A percentile compares a stretch with the other conserved stretches of the same genome.
Conservation (phyloP, 2,797 vertebrate species). For the Brachymystax lenok region DNA sequence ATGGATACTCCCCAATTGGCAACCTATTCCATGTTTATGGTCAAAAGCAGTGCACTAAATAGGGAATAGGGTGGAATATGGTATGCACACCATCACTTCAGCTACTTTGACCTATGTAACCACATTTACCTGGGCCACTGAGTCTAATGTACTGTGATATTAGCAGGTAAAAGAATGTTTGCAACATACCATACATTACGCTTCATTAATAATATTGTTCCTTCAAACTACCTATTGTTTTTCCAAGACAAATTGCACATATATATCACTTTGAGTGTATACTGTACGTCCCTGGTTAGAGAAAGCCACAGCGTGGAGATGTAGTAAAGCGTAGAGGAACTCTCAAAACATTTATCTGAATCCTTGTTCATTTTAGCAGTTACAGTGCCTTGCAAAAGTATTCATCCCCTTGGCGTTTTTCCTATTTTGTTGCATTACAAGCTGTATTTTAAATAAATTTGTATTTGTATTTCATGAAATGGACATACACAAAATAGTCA, state of each 20-base stretch:
- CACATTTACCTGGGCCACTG: conserved; percentile 12
- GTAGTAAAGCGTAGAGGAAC: not conserved
- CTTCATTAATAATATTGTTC: not conserved
- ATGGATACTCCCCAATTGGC: not conserved
- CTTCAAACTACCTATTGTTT: not conserved
- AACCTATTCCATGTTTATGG: not conserved
- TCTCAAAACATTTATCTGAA: not conserved
- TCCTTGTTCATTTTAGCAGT: not conserved
- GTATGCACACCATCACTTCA: not conserved
- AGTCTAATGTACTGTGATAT: conserved; percentile 8
- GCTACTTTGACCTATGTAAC: conserved; percentile 15
- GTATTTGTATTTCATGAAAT: too few species aligned
- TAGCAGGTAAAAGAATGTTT: not conserved
- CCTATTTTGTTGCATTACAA: too few species aligned
- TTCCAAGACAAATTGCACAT: not conserved
- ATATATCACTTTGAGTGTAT: not conserved
- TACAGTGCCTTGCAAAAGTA: too few species aligned
- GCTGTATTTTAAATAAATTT: too few species aligned
- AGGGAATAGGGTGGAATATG: too few species aligned
- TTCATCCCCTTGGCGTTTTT: too few species aligned
- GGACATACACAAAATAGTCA: too few species aligned
- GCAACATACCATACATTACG: not conserved
- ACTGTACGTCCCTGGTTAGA: too few species aligned
- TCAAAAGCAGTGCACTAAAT: too few species aligned
- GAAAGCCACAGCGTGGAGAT: too few species aligned